Evolutionary conservation across 2,113 vertebrate species (phyloP), one percentile per base, ranked within the genome.

Genomic region (Eubucco bourcierii): DNA sequence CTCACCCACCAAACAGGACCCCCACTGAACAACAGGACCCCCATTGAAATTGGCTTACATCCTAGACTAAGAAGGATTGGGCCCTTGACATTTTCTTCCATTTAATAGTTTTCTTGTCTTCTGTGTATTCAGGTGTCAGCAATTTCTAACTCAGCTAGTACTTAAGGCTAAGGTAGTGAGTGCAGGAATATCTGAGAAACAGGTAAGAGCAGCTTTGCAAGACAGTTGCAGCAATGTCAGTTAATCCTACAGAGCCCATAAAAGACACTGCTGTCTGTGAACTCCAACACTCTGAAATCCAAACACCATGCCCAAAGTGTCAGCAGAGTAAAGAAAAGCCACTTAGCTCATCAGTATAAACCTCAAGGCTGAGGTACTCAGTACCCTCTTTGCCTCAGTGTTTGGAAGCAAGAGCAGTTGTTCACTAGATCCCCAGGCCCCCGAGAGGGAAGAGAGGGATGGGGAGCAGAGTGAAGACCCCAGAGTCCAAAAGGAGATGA

Each of bases 51-150:
- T 89, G 87, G 65, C 82, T 77, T 7, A 14, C 37, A 18, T 53
- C 72, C 81, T 52, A 83, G 41, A 44, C 17, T 17, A 37, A 73
- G 41, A 21, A 63, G 71, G 52, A 85, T 64, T n/a, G 25, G 21
- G 37, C 27, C 39, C 23, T 3, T 28, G 23, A 78, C 12, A 50
- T 89, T 80, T 90, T 52, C 74, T 46, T 81, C 78, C 68, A 64
- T 87, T 82, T 84, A 87, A 85, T 86, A 4, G 0, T 78, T 82
- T 89, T 74, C 34, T 58, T 87, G 75, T 60, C 58, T 72, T 64
- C 41, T 96, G 93, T 91, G 37, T 94, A 71, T 78, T 94, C 91
- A 93, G 79, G 52, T 94, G 89, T 56, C 80, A 56, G 25, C 74
- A 39, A n/a, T 96, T 93, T 77, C 64, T 65, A 85, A 39, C 87